Evolutionary conservation across 2,888 invertebrate species (phyloP), one percentile per base, ranked within the genome.

Genomic region (Nasonia oneida): DNA sequence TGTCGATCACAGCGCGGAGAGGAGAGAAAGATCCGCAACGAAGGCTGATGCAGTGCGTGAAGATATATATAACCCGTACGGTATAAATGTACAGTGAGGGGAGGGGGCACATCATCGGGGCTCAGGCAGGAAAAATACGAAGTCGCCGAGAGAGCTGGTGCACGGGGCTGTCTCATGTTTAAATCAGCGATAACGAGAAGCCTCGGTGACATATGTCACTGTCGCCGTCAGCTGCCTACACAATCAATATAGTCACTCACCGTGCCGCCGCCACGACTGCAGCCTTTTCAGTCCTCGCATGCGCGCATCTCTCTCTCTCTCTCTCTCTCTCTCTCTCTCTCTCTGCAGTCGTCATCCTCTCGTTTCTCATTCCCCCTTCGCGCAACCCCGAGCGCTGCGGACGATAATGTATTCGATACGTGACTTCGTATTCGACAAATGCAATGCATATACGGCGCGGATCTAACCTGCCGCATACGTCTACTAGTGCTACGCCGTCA

Each of bases 101-200:
- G 37, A 5, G 37, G 37, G 37, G 37, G 50, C 39, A 80, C 61
- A 84, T 37, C 50, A 37, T 57, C 47, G 67, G 53, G 29, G 12
- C 37, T 37, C 12, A 61, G 14, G 64, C 53, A 70, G 86, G 88
- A 88, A 89, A 89, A 88, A 90, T 90, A 89, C 89, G 89, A 90
- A 90, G 90, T 90, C 88, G 89, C 88, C 88, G 89, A 37, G 37
- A 89, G 90, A 89, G 90, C 89, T 90, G 90, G 53, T 71, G 67
- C 75, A 83, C 6, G 57, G 74, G 75, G 67, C 91, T 90, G 91
- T 91, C 92, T 93, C 93, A 93, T 93, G 93, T 93, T 93, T 93
- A 93, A 93, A 93, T 93, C 93, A 93, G 93, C 93, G 93, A 93
- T 93, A 93, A 93, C 93, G 93, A 93, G 93, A 92, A 93, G 92